phyloP scores from a whole-genome alignment of 2,113 vertebrate genomes.

The Meriones unguiculatus region DNA sequence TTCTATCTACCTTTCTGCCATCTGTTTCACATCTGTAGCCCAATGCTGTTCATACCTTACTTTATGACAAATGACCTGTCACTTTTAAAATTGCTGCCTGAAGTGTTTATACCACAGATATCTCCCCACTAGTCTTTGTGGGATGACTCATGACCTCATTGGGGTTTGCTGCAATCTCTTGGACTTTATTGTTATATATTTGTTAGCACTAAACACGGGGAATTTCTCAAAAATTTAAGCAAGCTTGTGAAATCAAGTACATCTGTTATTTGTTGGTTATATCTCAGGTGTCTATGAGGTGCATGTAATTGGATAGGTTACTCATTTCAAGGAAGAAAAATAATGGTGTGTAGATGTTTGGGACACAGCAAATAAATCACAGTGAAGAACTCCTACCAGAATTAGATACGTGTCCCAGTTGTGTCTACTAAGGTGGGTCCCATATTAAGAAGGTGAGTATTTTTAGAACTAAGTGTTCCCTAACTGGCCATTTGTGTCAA shows the following conservation, averaged over 20 bases:
- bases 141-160: not conserved
- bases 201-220: slow-evolving; percentile 23
- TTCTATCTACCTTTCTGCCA: not conserved
- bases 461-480: slow-evolving; percentile 56
- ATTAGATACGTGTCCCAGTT: not conserved
- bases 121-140: not conserved
- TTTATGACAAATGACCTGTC: slow-evolving; percentile 27
- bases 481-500: not conserved
- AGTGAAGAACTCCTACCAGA: not conserved
- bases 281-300: not conserved
- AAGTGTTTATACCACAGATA: not conserved
- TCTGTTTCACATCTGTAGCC: not conserved
- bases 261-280: slow-evolving; percentile 46
- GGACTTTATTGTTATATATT: not conserved
- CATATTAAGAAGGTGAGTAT: slow-evolving; percentile 21
- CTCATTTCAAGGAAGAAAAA: slow-evolving; percentile 49
- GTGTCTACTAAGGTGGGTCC: not conserved
- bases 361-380: slow-evolving; percentile 50
- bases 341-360: not conserved
- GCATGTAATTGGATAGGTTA: not conserved
- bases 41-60: not conserved
- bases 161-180: not conserved
- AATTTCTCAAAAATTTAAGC: slow-evolving; percentile 27
- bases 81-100: slow-evolving; percentile 26
- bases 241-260: slow-evolving; percentile 41